These are phyloP conservation scores for Poeciliopsis infans DNA, from an alignment of 2,797 vertebrate species.

Conservation along the genomic window DNA sequence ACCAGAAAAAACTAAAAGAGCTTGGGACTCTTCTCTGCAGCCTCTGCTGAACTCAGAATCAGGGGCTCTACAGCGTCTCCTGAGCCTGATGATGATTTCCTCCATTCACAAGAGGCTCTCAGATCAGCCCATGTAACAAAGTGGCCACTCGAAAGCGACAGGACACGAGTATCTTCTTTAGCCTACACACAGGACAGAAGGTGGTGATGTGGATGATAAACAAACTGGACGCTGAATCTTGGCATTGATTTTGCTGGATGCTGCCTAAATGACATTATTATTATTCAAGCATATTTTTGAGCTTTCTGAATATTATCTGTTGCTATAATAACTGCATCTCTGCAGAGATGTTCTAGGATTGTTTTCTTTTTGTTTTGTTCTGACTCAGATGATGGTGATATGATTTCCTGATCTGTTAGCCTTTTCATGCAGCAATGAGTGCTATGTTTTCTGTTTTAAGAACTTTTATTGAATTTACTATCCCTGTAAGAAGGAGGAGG, in stretches of 20 bases:
- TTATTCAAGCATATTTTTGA: background rate
- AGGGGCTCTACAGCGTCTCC: conserved; percentile 50
- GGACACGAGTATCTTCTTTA: conserved; percentile 46
- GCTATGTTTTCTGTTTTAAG: background rate
- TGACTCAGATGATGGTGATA: background rate
- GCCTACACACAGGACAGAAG: conserved; percentile 31
- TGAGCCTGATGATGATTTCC: conserved; percentile 54
- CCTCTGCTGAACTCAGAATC: conserved; percentile 32
- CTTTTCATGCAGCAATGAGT: background rate
- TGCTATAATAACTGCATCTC: background rate
- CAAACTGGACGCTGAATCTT: conserved; percentile 2
- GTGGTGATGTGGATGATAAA: conserved; percentile 18
- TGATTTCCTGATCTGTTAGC: background rate
- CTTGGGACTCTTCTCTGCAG: conserved; percentile 22
- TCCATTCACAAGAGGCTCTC: conserved; percentile 56
- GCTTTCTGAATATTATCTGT: background rate
- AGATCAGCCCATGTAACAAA: conserved; percentile 65
- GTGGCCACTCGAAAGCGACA: conserved; percentile 55
- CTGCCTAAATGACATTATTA: background rate
- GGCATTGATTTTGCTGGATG: conserved; percentile 10
- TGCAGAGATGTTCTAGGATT: background rate
- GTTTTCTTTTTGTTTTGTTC: too few species aligned
- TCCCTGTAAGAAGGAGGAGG: background rate
- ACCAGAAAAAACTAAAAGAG: background rate
- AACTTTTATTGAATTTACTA: background rate